phyloP scores from a whole-genome alignment of 2,888 invertebrate genomes.

The Aradus depressus region DNA sequence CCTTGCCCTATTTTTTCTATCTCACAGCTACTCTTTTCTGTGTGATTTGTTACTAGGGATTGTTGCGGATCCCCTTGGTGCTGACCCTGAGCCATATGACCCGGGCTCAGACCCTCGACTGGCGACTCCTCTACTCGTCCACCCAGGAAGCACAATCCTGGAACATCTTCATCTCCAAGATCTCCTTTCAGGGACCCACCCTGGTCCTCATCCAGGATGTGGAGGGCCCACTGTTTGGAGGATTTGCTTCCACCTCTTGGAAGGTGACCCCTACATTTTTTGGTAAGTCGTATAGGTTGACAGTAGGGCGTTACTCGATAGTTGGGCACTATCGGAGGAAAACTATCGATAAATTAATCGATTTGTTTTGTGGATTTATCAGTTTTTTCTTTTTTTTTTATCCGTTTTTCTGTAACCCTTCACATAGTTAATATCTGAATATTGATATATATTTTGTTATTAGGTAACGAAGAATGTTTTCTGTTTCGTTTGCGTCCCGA shows the following conservation, averaged over 20 bases:
- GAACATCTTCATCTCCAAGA: conserved; percentile 15
- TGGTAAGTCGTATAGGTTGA: too few relatives aligned
- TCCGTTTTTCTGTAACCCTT: too few relatives aligned
- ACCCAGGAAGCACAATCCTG: conserved; percentile 21
- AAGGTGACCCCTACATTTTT: conserved; percentile 20
- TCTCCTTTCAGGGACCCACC: conserved; percentile 21
- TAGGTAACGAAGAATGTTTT: conserved; percentile 59
- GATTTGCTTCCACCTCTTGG: conserved; percentile 22
- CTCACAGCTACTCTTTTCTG: too few relatives aligned
- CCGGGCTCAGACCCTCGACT: conserved; percentile 2
- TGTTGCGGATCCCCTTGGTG: background rate
- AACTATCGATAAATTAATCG: too few relatives aligned
- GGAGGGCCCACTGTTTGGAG: conserved; percentile 19
- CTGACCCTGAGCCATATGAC: background rate
- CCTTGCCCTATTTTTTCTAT: too few relatives aligned
- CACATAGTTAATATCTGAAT: conserved; percentile 6
- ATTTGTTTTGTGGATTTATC: background rate
- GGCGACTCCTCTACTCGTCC: conserved; percentile 23
- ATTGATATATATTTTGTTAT: conserved; percentile 20
- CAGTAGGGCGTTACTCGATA: too few relatives aligned
- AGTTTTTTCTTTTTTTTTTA: conserved; percentile 14
- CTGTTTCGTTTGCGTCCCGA: conserved; percentile 73
- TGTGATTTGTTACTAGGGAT: background rate
- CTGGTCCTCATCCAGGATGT: conserved; percentile 21
- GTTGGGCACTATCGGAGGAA: too few relatives aligned